Evolutionary conservation across 2,888 invertebrate species (phyloP), one percentile per base, ranked within the genome.

Genomic region (Tachina lurida): DNA sequence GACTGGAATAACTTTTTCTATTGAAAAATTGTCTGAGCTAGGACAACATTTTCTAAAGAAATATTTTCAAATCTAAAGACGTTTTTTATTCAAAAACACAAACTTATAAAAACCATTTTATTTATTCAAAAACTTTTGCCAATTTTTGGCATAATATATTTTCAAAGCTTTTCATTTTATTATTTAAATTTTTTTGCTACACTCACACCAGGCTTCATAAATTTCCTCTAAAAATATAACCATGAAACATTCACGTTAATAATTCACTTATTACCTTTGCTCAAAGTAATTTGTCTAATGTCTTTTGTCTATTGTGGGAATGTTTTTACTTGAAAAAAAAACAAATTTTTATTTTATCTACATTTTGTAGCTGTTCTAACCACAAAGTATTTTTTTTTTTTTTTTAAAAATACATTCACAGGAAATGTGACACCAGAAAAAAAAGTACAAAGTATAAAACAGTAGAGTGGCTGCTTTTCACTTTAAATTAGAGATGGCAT

Each of bases 391-490:
- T 77, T 45, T 71, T 62, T 45, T 19, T 47, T 17, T n/a, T 7
- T 0, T 31, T 13, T 10, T 19, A 70, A 52, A 54, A 62, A 39
- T 22, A 54, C 68, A 45, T 85, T 85, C 75, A 79, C 85, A 75
- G 82, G 85, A 86, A 83, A 85, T 85, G 78, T 85, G 85, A 85
- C 82, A 85, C 85, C 85, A 70, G 45, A 60, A 75, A 60, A 13
- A 63, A 68, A 43, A 67, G 0, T 19, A 19, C 15, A 74, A 22
- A 52, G 19, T 43, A 13, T 39, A 58, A 56, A 9, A 39, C 49
- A 52, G 31, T 56, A 31, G 58, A 41, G 52, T 15, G 31, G 47
- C 56, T 39, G 10, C 58, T 67, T 67, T 71, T 60, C n/a, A 43
- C 43, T 62, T 41, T 19, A 43, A 5, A 60, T 60, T 12, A 43